A percentile compares a stretch with the other conserved stretches of the same genome.
Evolutionary conservation across 2,888 invertebrate genomes (phyloP).

Genomic region (Zootermopsis nevadensis): DNA sequence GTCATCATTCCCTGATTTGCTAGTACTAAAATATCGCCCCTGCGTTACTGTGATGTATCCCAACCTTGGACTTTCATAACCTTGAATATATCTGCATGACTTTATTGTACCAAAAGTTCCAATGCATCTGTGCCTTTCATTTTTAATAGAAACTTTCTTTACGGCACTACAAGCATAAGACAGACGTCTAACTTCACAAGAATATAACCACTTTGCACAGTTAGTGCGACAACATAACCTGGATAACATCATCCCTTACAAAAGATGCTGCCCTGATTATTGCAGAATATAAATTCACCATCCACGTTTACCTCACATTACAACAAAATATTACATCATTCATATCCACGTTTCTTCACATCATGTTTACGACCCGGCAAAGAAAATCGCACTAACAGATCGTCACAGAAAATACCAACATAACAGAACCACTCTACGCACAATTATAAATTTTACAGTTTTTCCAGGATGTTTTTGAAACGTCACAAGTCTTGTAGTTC

Average conservation of each 20-base stretch:
- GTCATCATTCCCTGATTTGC: background rate
- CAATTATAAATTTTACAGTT: no score
- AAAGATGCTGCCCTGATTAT: background rate
- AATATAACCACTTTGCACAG: background rate
- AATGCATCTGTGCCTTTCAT: slow-evolving; percentile 1
- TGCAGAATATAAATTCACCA: background rate
- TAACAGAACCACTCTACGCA: no score
- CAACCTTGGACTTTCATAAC: background rate
- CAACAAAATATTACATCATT: background rate
- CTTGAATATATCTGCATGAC: background rate
- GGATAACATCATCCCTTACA: slow-evolving; percentile 2
- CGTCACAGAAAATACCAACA: no score
- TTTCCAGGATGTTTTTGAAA: no score
- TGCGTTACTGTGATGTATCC: background rate
- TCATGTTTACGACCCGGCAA: no score
- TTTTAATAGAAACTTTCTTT: slow-evolving; percentile 26
- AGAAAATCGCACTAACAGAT: no score
- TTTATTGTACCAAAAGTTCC: background rate
- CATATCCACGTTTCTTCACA: background rate
- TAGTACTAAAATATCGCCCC: slow-evolving; percentile 1
- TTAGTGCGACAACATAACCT: background rate
- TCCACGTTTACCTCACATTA: background rate
- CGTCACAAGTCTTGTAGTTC: no score
- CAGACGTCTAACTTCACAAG: background rate
- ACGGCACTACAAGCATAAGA: slow-evolving; percentile 9